A percentile compares a stretch with the other conserved stretches of the same genome.
Evolutionary conservation across 2,113 vertebrate genomes (phyloP).

Genomic region (Cyprinodon variegatus): DNA sequence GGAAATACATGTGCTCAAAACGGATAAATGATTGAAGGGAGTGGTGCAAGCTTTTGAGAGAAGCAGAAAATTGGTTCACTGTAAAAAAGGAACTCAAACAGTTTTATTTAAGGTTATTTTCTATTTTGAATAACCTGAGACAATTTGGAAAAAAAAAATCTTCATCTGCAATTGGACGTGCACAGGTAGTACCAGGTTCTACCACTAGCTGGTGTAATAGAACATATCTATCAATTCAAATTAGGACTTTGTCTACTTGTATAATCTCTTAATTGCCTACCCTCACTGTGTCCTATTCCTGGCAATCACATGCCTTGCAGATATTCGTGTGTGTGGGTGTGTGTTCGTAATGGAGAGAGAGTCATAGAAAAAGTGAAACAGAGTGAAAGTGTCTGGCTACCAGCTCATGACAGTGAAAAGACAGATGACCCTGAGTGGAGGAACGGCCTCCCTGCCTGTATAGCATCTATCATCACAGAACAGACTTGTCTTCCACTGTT

Average conservation of each 20-base stretch:
- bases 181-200: conserved; percentile 25
- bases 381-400: conserved; percentile 40
- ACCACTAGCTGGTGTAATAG: conserved; percentile 49
- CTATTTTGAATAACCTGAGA: not conserved
- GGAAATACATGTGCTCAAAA: not conserved
- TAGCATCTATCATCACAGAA: conserved; percentile 69
- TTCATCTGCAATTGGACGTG: conserved; percentile 11
- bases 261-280: conserved; percentile 35
- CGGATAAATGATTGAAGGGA: not conserved
- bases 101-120: conserved; percentile 10
- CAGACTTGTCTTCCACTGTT: conserved; percentile 63
- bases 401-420: conserved; percentile 65
- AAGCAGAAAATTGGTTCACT: not conserved
- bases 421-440: conserved; percentile 69
- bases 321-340: not conserved
- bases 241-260: conserved; percentile 22
- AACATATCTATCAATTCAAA: conserved; percentile 36
- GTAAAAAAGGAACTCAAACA: not conserved
- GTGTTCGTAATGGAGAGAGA: not conserved
- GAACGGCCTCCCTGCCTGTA: conserved; percentile 67
- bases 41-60: not conserved
- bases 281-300: conserved; percentile 8
- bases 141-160: not conserved
- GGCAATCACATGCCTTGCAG: conserved; percentile 12
- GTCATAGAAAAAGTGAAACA: conserved; percentile 42